These are phyloP conservation scores for Pholis gunnellus DNA, from an alignment of 2,113 vertebrate genomes.

Conservation along the genomic window DNA sequence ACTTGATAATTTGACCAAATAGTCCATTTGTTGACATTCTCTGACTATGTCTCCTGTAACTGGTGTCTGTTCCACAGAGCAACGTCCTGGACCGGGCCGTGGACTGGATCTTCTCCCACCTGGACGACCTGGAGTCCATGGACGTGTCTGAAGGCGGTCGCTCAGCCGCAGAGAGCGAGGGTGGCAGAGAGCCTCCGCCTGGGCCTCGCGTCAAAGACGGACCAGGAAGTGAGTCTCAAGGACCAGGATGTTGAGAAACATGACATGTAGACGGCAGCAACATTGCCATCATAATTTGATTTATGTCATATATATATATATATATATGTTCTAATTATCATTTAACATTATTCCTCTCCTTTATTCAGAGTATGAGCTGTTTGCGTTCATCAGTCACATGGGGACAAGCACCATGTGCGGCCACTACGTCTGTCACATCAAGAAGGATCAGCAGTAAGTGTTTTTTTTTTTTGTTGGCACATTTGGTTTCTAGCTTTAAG, in stretches of 20 bases:
- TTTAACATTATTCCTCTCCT: not conserved
- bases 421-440: conserved; percentile 99
- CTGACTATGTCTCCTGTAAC: not conserved
- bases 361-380: conserved; percentile 93
- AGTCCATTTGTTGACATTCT: not conserved
- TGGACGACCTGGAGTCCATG: conserved; percentile 98
- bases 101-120: conserved; percentile 99
- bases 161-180: conserved; percentile 93
- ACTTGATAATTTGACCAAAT: not conserved
- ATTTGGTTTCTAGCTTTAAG: too few species aligned
- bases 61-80: conserved; percentile 82
- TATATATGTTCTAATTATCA: not conserved
- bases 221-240: conserved; percentile 88
- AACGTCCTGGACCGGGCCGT: conserved; percentile 95
- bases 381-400: conserved; percentile 99
- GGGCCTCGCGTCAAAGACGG: conserved; percentile 96
- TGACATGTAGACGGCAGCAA: not conserved
- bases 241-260: not conserved
- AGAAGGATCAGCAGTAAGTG: conserved; percentile 96
- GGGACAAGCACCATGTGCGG: conserved; percentile 99
- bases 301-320: not conserved
- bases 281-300: not conserved
- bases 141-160: conserved; percentile 97
- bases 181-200: conserved; percentile 89
- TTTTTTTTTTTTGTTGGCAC: too few species aligned